Base-by-base conservation (phyloP, 2,113 vertebrate genomes). In the Scortum barcoo region DNA sequence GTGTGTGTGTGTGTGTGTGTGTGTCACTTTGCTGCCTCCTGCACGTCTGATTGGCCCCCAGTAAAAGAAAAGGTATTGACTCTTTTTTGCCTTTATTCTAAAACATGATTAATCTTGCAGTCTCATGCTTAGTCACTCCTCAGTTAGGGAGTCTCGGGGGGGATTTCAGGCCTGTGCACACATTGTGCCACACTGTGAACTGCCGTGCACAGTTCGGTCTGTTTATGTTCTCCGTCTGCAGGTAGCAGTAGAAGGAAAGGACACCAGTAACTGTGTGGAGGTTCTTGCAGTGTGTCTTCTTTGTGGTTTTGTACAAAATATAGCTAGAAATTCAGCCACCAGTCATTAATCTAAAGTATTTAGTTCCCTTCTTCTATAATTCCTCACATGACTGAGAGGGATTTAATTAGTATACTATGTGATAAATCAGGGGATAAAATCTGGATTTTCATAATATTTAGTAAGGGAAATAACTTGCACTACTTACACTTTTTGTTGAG, bases 81-180 rank as follows among this genome's bases (percentile, higher is more conserved):
- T 86, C 26, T 9, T 79, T 78, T 36, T 79, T 71, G 71, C 56
- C 86, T 87, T 90, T 80, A 81, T 84, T 86, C 74, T 57, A 84
- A 91, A 86, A 58, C 48, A 24, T 73, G 85, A 93, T 89, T 89
- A 89, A 88, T 92, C 71, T 81, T 28, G 33, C 66, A 30, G 70
- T 82, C 65, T 61, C 56, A n/a, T 73, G 80, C 82, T 80, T 72
- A 65, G 76, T 86, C 85, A 70, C 76, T 81, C 69, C 71, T 78
- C 77, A 30, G 24, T 78, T 50, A 68, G 36, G 20, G 38, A 51
- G 38, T 80, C 77, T 70, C 33, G 2, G 30, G 30, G 30, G 67
- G 68, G 54, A n/a, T 81, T 40, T 83, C n/a, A 19, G 51, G 33
- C 17, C 24, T 75, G 1, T 17, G 48, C 6, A n/a, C 5, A n/a